Evolutionary conservation across 2,888 invertebrate species (phyloP).

Genomic region (Dione juno): DNA sequence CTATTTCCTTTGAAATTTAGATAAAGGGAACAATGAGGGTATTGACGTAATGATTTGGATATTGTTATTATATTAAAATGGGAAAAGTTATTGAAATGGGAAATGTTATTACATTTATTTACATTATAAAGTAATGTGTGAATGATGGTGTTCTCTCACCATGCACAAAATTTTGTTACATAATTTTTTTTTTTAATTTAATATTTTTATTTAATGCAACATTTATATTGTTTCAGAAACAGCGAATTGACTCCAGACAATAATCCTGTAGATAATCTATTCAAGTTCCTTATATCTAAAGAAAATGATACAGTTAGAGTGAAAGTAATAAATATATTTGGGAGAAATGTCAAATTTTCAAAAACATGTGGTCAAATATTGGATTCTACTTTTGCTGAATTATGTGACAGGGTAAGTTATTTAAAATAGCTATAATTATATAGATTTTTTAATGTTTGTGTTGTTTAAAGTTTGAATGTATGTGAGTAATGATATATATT

Average conservation of each 20-base stretch:
- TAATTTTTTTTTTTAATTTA: neutral
- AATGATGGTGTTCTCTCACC: too few species aligned
- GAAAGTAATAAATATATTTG: constrained; percentile 93
- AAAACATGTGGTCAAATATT: constrained; percentile 96
- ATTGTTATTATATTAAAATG: neutral
- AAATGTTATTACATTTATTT: neutral
- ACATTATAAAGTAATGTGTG: too few species aligned
- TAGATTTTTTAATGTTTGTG: neutral
- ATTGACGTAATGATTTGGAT: neutral
- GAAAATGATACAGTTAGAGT: constrained; percentile 95
- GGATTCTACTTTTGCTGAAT: constrained; percentile 93
- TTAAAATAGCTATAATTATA: neutral
- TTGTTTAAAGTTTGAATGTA: too few species aligned
- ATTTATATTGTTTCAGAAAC: constrained; percentile 78
- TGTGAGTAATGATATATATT: too few species aligned
- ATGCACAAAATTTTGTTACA: neutral
- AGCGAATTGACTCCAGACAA: constrained; percentile 83
- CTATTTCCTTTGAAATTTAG: constrained; percentile 9
- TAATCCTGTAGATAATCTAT: constrained; percentile 89
- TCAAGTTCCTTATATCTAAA: constrained; percentile 93
- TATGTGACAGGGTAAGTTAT: constrained; percentile 92
- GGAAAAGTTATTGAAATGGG: neutral
- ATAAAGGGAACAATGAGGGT: constrained; percentile 6
- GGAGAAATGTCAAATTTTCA: constrained; percentile 93
- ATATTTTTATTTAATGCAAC: neutral